phyloP scores from a whole-genome alignment of 2,797 vertebrate species.

The Sebastes glaucus region DNA sequence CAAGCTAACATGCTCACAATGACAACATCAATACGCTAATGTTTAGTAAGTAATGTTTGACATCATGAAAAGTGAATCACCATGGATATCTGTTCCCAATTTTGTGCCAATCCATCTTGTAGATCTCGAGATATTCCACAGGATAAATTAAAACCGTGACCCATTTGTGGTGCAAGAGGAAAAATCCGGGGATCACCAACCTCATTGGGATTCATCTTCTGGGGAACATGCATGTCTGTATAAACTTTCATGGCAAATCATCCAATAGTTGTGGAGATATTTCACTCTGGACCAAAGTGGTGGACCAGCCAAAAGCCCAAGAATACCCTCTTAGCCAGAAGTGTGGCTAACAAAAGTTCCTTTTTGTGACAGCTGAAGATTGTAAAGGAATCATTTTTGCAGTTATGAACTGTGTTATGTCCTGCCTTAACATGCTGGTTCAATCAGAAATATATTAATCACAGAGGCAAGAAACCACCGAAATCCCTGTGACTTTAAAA shows the following conservation, averaged over 20 bases:
- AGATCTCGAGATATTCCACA: neutral
- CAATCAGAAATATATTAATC: neutral
- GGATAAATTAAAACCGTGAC: neutral
- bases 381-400: neutral
- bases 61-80: neutral
- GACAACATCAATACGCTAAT: neutral
- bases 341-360: neutral
- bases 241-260: neutral
- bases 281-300: neutral
- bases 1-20: neutral
- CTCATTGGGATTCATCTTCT: neutral
- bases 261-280: too few relatives aligned
- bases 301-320: neutral
- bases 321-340: neutral
- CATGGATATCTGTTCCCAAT: neutral
- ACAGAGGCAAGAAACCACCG: neutral
- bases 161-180: neutral
- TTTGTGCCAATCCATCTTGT: too few relatives aligned
- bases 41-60: neutral
- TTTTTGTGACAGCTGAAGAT: neutral
- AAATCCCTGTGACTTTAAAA: constrained; percentile 25
- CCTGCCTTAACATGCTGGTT: neutral
- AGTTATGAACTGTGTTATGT: neutral
- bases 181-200: neutral
- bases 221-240: neutral